A percentile compares a stretch with the other conserved stretches of the same genome.
phyloP scores from a whole-genome alignment of 2,113 vertebrate genomes.

The Menura novaehollandiae region DNA sequence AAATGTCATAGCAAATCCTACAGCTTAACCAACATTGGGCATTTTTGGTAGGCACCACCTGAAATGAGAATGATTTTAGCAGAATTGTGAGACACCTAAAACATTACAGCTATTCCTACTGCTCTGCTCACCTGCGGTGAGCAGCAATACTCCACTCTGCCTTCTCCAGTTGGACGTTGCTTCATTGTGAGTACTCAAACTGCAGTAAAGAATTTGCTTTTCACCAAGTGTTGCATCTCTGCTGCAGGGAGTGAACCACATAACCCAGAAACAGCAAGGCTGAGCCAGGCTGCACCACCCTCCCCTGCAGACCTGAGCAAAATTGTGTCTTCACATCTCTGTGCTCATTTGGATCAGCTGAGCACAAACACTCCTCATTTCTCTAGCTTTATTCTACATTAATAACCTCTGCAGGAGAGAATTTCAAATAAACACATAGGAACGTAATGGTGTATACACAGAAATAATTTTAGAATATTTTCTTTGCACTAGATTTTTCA shows the following conservation, averaged over 20 bases:
- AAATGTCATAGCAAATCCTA: background rate
- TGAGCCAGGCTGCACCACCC: background rate
- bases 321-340: background rate
- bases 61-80: background rate
- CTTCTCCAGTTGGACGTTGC: background rate
- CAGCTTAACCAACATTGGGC: background rate
- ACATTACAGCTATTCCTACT: background rate
- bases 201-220: background rate
- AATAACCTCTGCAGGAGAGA: background rate
- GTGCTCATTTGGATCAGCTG: no score
- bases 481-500: background rate
- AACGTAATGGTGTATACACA: background rate
- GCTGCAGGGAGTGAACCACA: background rate
- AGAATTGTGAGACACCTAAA: background rate
- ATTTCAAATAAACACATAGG: background rate
- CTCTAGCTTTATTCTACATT: background rate
- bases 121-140: background rate
- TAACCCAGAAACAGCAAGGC: background rate
- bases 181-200: background rate
- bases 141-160: background rate
- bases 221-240: background rate
- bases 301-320: background rate
- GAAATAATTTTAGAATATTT: background rate
- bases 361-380: background rate
- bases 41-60: background rate